Conservation (phyloP, 2,888 invertebrate genomes). For the Isotomurus palustris region DNA sequence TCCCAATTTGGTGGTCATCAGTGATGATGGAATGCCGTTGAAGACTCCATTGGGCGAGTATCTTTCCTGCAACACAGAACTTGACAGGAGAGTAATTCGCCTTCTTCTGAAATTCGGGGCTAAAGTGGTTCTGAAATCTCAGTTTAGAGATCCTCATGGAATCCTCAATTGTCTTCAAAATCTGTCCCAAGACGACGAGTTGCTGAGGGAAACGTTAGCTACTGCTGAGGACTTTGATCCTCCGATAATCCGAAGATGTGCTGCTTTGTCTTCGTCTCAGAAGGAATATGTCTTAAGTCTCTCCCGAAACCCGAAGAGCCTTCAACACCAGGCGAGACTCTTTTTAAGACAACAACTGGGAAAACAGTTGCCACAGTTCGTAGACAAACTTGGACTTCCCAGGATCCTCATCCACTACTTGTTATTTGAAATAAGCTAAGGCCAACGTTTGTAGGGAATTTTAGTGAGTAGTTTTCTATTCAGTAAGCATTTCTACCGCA, state of each 20-base stretch:
- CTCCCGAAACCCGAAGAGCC: constrained; percentile 63
- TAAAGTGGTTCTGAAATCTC: constrained; percentile 65
- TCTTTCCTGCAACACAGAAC: constrained; percentile 65
- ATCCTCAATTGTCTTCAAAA: constrained; percentile 73
- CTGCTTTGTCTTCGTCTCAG: constrained; percentile 61
- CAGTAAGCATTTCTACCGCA: no score
- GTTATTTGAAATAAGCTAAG: constrained; percentile 62
- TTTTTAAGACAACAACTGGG: constrained; percentile 59
- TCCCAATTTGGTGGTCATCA: constrained; percentile 69
- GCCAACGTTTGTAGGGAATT: no score
- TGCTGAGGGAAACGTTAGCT: constrained; percentile 55
- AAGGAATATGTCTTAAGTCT: constrained; percentile 62
- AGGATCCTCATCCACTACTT: constrained; percentile 63
- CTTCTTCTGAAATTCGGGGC: constrained; percentile 72
- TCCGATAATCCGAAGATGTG: constrained; percentile 72
- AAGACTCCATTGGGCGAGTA: constrained; percentile 78
- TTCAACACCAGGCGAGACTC: constrained; percentile 63
- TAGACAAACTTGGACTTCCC: constrained; percentile 61
- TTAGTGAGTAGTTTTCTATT: no score
- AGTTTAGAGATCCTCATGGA: constrained; percentile 77
- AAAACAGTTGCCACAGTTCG: constrained; percentile 56
- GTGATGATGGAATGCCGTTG: constrained; percentile 64
- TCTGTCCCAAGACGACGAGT: constrained; percentile 55
- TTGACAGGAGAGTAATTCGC: constrained; percentile 62
- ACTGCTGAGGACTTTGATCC: constrained; percentile 67